phyloP scores from a whole-genome alignment of 2,888 invertebrate species.

The Lingula anatina region DNA sequence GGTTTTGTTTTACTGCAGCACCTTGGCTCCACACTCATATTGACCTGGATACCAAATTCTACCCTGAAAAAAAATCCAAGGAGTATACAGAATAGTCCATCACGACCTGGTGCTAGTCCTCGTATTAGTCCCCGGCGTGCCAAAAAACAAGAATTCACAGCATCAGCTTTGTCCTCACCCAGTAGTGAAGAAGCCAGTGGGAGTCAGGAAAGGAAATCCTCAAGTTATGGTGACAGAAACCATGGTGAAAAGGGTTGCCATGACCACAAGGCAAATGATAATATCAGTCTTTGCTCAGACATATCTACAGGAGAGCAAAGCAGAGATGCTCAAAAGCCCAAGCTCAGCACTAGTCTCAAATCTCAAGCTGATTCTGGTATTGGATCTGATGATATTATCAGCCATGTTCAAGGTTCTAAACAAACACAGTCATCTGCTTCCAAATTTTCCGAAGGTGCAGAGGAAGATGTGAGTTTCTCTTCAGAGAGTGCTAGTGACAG shows the following conservation, averaged over 20 bases:
- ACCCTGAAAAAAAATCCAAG: constrained; percentile 77
- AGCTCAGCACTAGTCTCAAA: constrained; percentile 23
- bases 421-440: background rate
- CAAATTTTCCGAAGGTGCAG: background rate
- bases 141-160: constrained; percentile 36
- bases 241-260: constrained; percentile 4
- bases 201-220: constrained; percentile 25
- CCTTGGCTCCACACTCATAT: constrained; percentile 68
- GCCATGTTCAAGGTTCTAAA: background rate
- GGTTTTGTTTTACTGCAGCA: too few relatives aligned
- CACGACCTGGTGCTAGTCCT: constrained; percentile 30
- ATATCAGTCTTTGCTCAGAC: constrained; percentile 26
- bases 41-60: constrained; percentile 93
- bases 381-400: constrained; percentile 17
- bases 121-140: constrained; percentile 32
- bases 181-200: constrained; percentile 20
- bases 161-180: constrained; percentile 10
- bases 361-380: constrained; percentile 33
- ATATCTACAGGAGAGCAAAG: constrained; percentile 13
- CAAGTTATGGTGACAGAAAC: too few relatives aligned
- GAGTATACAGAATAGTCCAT: constrained; percentile 49
- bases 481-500: constrained; percentile 6
- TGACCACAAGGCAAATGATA: constrained; percentile 23
- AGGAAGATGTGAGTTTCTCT: constrained; percentile 1
- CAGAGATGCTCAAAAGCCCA: constrained; percentile 18